Evolutionary conservation across 2,797 vertebrate genomes (phyloP).

Genomic region (Sebastes minor): DNA sequence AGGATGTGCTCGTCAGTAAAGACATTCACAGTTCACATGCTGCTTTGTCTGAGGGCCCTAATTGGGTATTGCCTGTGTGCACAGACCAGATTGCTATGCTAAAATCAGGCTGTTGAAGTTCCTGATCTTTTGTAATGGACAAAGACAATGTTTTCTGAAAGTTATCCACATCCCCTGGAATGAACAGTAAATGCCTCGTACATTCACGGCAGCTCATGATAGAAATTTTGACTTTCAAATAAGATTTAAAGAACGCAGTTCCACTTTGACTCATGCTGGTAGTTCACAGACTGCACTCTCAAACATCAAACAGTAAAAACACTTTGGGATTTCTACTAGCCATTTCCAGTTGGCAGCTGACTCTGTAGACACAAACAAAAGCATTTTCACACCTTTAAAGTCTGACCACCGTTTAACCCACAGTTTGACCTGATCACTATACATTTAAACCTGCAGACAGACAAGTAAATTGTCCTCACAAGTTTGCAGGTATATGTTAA

Average conservation of each 20-base stretch:
- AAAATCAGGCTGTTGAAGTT: conserved; percentile 62
- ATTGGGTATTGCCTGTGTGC: conserved; percentile 62
- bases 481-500: conserved; percentile 65
- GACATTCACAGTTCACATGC: conserved; percentile 49
- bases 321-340: conserved; percentile 16
- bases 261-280: conserved; percentile 3
- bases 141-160: conserved; percentile 13
- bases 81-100: conserved; percentile 60
- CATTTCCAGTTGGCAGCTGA: conserved; percentile 38
- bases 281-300: conserved; percentile 8
- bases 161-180: background rate
- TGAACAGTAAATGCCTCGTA: background rate
- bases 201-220: background rate
- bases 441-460: conserved; percentile 59
- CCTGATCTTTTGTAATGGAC: conserved; percentile 48
- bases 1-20: conserved; percentile 32
- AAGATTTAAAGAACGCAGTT: background rate
- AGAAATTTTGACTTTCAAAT: background rate
- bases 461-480: conserved; percentile 53
- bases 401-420: conserved; percentile 19
- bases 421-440: conserved; percentile 43
- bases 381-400: conserved; percentile 66
- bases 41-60: conserved; percentile 63
- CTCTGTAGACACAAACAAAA: conserved; percentile 57
- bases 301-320: conserved; percentile 60